Conservation (phyloP, 2,888 invertebrate species). For the Melinaea marsaeus region DNA sequence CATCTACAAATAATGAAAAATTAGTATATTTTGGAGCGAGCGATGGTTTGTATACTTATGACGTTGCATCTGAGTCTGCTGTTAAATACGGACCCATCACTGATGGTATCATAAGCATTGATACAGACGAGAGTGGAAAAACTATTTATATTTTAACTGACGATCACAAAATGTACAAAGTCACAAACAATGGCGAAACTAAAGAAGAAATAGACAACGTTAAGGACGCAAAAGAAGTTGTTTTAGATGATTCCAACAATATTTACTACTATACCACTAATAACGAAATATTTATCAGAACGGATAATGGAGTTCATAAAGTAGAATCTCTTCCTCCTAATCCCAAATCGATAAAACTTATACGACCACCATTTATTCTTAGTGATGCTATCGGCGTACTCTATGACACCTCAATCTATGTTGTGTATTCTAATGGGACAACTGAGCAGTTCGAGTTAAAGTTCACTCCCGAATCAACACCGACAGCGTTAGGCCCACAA, state of each 20-base stretch:
- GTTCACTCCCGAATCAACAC: conserved; percentile 38
- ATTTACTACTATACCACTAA: conserved; percentile 49
- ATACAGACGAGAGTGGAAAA: conserved; percentile 34
- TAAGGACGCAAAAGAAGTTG: conserved; percentile 49
- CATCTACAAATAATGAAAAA: conserved; percentile 40
- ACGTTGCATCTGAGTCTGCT: conserved; percentile 28
- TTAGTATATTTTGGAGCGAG: conserved; percentile 47
- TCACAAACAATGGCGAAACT: conserved; percentile 50
- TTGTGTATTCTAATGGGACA: conserved; percentile 47
- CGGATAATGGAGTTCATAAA: conserved; percentile 40
- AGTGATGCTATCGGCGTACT: conserved; percentile 43
- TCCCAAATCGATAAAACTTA: conserved; percentile 38
- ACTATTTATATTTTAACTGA: conserved; percentile 52
- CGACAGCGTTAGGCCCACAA: conserved; percentile 53
- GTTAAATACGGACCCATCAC: conserved; percentile 37
- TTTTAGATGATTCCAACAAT: conserved; percentile 51
- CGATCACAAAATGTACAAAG: conserved; percentile 50
- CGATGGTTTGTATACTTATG: conserved; percentile 50
- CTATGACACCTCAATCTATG: conserved; percentile 43
- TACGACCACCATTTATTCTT: conserved; percentile 49
- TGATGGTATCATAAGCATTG: conserved; percentile 37
- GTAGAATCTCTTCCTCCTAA: conserved; percentile 49
- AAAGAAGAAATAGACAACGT: conserved; percentile 47
- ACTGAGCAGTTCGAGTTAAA: conserved; percentile 37
- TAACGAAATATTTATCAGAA: conserved; percentile 45